phyloP scores from a whole-genome alignment of 2,888 invertebrate genomes.

The Yponomeuta malinellus region DNA sequence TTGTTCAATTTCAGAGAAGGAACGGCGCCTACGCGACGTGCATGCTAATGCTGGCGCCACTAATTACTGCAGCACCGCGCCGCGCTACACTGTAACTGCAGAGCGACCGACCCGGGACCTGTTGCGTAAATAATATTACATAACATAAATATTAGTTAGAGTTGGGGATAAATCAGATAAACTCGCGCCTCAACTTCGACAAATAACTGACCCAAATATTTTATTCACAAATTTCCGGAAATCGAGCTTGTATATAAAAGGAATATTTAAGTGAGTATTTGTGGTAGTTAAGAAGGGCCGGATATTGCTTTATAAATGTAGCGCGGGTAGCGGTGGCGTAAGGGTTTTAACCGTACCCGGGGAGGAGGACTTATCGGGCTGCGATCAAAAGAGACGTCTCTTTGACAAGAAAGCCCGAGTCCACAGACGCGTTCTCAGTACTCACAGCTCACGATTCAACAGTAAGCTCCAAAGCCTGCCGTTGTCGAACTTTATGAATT shows the following conservation, averaged over 20 bases:
- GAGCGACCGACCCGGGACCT: background rate
- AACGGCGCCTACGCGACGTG: background rate
- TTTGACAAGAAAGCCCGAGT: background rate
- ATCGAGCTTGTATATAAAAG: background rate
- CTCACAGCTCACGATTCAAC: background rate
- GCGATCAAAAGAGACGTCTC: background rate
- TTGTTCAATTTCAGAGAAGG: background rate
- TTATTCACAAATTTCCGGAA: background rate
- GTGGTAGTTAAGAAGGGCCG: background rate
- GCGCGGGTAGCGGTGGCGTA: background rate
- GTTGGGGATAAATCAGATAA: background rate
- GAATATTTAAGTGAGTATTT: slow-evolving; percentile 2
- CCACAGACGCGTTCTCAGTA: background rate
- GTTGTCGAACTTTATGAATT: background rate
- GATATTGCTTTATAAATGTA: slow-evolving; percentile 3
- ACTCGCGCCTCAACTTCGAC: background rate
- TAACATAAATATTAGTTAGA: background rate
- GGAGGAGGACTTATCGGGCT: background rate
- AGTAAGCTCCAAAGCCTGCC: background rate
- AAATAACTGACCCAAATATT: background rate
- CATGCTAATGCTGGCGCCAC: background rate
- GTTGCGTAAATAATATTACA: background rate
- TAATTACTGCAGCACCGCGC: background rate
- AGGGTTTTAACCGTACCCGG: background rate
- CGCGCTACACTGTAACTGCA: background rate